Evolutionary conservation across 2,888 invertebrate species (phyloP).

Genomic region (Hypolimnas misippus): DNA sequence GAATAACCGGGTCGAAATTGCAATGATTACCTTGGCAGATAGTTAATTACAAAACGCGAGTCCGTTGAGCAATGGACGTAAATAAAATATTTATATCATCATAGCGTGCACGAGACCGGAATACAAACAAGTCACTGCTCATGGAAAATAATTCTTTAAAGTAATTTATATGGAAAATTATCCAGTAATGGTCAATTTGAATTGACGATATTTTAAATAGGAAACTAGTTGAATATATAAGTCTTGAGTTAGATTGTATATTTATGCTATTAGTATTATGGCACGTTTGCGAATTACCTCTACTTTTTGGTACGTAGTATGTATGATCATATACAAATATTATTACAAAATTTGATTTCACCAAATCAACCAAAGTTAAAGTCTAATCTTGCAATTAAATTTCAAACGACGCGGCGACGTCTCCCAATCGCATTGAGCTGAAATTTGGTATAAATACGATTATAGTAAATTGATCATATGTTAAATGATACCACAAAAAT

Average conservation of each 20-base stretch:
- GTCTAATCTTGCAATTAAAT: too few relatives aligned
- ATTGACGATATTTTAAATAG: conserved; percentile 13
- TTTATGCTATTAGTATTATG: conserved; percentile 2
- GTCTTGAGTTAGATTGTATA: background rate
- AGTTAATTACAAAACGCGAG: conserved; percentile 40
- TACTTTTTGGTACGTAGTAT: too few relatives aligned
- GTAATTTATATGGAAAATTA: conserved; percentile 37
- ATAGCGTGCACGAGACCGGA: conserved; percentile 29
- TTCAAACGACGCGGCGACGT: too few relatives aligned
- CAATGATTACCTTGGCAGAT: conserved; percentile 45
- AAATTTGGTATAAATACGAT: too few relatives aligned
- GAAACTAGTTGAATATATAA: conserved; percentile 13
- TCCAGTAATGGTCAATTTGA: conserved; percentile 21
- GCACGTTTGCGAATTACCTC: background rate
- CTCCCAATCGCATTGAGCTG: too few relatives aligned
- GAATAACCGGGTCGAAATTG: conserved; percentile 41
- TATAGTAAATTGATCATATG: too few relatives aligned
- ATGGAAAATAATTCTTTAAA: conserved; percentile 32
- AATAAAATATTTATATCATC: conserved; percentile 39
- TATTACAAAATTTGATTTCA: too few relatives aligned
- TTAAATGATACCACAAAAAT: too few relatives aligned
- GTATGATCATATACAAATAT: too few relatives aligned
- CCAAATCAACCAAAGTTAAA: too few relatives aligned
- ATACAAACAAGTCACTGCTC: conserved; percentile 30
- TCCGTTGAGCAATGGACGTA: conserved; percentile 42